phyloP scores from a whole-genome alignment of 1,140 invertebrate species.

The Drosophila saltans region DNA sequence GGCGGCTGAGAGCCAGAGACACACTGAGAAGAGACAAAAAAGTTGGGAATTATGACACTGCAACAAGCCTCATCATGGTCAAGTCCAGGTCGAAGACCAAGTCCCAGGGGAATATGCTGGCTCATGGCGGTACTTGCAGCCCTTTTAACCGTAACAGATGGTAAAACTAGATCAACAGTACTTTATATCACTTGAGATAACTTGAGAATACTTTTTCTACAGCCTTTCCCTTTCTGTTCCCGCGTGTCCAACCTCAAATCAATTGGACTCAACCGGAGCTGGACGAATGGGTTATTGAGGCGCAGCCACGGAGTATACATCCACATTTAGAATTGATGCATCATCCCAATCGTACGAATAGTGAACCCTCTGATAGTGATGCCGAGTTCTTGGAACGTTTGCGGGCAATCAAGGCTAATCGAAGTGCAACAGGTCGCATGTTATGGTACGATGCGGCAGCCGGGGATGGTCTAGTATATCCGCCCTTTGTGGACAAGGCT shows the following conservation, averaged over 20 bases:
- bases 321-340: constrained; percentile 84
- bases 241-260: constrained; percentile 81
- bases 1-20: constrained; percentile 10
- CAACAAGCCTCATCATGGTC: constrained; percentile 8
- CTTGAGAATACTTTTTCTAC: not conserved
- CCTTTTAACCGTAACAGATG: constrained; percentile 39
- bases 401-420: constrained; percentile 80
- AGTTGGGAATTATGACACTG: constrained; percentile 48
- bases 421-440: constrained; percentile 85
- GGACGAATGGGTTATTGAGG: constrained; percentile 84
- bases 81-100: constrained; percentile 19
- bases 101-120: constrained; percentile 61
- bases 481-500: constrained; percentile 91
- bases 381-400: constrained; percentile 85
- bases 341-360: constrained; percentile 84
- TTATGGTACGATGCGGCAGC: constrained; percentile 89
- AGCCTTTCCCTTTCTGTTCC: constrained; percentile 75
- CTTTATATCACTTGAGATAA: not conserved
- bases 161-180: constrained; percentile 38
- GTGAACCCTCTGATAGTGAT: constrained; percentile 83
- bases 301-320: constrained; percentile 84
- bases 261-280: constrained; percentile 84
- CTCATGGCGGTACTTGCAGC: constrained; percentile 56
- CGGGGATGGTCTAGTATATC: constrained; percentile 87
- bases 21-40: not conserved